These are phyloP conservation scores for Sarcophaga carnaria DNA, from an alignment of 2,888 invertebrate genomes.

Conservation along the genomic window DNA sequence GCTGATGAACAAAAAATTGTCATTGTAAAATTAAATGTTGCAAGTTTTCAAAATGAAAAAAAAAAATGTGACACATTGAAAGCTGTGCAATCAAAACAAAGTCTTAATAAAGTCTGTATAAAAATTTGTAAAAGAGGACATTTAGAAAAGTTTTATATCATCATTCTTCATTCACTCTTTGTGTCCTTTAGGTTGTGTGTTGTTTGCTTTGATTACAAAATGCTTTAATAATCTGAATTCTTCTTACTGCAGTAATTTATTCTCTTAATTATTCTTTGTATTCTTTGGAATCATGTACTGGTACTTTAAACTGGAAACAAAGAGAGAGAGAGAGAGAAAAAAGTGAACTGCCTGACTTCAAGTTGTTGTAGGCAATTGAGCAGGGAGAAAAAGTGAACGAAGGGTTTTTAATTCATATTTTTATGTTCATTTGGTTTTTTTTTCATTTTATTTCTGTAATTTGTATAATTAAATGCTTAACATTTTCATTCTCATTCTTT, in stretches of 20 bases:
- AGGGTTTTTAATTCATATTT: not conserved
- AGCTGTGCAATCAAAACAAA: constrained; percentile 18
- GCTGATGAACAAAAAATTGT: too few relatives aligned
- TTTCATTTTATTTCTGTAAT: constrained; percentile 13
- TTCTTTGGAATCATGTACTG: constrained; percentile 20
- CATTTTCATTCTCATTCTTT: not conserved
- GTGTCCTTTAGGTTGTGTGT: not conserved
- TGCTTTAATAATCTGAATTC: constrained; percentile 14
- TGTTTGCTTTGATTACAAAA: not conserved
- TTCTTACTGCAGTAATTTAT: not conserved
- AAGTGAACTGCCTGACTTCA: not conserved
- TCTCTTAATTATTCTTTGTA: constrained; percentile 19
- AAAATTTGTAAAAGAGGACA: constrained; percentile 20
- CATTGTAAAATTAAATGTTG: too few relatives aligned
- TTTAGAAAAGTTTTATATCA: not conserved
- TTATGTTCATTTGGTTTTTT: not conserved
- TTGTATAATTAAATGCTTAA: constrained; percentile 59
- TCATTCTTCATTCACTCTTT: constrained; percentile 1
- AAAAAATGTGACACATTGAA: constrained; percentile 4
- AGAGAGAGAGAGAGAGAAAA: too few relatives aligned
- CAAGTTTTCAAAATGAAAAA: too few relatives aligned
- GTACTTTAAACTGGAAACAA: not conserved
- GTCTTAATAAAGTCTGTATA: constrained; percentile 3
- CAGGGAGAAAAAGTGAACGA: not conserved
- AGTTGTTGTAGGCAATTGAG: not conserved